Conservation (phyloP, 2,797 vertebrate species). For the Gymnopithys bicolor region DNA sequence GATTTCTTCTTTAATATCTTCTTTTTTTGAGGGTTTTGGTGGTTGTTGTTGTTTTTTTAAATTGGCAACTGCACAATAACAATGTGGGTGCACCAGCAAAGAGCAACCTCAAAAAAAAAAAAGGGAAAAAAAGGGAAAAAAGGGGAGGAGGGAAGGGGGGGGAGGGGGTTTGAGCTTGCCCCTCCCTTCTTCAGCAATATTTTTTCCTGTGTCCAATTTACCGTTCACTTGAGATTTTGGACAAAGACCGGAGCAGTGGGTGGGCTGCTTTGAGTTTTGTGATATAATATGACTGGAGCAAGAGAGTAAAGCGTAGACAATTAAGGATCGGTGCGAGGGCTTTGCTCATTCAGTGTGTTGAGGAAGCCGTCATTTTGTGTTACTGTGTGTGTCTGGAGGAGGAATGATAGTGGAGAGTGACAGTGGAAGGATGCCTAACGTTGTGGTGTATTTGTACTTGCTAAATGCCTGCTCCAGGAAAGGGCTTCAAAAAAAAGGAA, state of each 20-base stretch:
- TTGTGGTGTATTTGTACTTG: constrained; percentile 74
- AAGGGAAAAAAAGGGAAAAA: accelerated
- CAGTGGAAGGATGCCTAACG: constrained; percentile 76
- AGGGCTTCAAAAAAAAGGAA: constrained; percentile 27
- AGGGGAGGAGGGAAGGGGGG: background rate
- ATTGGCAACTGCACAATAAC: constrained; percentile 42
- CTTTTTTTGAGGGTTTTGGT: background rate
- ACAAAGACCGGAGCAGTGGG: constrained; percentile 72
- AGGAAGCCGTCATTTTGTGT: constrained; percentile 83
- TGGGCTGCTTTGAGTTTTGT: constrained; percentile 70
- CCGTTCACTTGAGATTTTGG: constrained; percentile 64
- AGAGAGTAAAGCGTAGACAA: constrained; percentile 58
- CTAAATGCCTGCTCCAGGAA: constrained; percentile 55
- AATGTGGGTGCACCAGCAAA: constrained; percentile 25
- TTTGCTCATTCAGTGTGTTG: constrained; percentile 72
- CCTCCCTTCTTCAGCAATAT: constrained; percentile 17
- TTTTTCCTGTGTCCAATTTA: constrained; percentile 34
- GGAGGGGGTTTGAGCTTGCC: background rate
- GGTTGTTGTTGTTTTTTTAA: background rate
- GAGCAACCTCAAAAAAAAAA: background rate
- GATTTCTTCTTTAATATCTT: background rate
- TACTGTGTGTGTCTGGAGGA: constrained; percentile 69
- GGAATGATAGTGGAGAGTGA: constrained; percentile 75
- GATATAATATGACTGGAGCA: constrained; percentile 28
- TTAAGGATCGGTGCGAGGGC: constrained; percentile 65